Evolutionary conservation across 2,113 vertebrate species (phyloP).

Genomic region (Pedetes capensis): DNA sequence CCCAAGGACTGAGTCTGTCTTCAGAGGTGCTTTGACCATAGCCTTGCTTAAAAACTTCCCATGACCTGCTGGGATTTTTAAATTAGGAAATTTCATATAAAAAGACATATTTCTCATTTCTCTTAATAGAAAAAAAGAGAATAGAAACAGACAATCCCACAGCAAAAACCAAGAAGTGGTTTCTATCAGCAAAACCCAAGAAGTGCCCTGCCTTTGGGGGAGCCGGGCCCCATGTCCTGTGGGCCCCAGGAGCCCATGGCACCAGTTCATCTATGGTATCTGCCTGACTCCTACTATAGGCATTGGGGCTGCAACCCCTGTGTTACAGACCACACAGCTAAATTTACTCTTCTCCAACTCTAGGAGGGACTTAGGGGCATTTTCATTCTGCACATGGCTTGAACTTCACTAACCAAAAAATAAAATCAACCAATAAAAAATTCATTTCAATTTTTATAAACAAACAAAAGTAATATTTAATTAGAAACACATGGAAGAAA

Average conservation of each 20-base stretch:
- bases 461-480: slow-evolving; percentile 34
- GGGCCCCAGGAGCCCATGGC: background rate
- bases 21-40: background rate
- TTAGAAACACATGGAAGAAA: background rate
- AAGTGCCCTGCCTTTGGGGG: background rate
- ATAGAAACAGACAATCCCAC: background rate
- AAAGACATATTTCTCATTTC: background rate
- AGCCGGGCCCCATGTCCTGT: background rate
- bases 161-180: background rate
- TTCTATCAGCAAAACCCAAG: background rate
- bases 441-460: background rate
- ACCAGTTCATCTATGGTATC: background rate
- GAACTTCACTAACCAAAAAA: background rate
- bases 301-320: background rate
- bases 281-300: background rate
- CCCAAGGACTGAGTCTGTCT: background rate
- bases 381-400: background rate
- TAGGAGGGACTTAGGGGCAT: background rate
- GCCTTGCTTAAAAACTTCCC: background rate
- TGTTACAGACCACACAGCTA: background rate
- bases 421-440: background rate
- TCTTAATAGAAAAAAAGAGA: background rate
- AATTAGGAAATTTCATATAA: background rate
- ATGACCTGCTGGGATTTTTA: background rate
- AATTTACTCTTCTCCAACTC: background rate